A percentile compares a stretch with the other conserved stretches of the same genome.
Conservation (phyloP, 2,113 vertebrate genomes). For the Plotosus lineatus region DNA sequence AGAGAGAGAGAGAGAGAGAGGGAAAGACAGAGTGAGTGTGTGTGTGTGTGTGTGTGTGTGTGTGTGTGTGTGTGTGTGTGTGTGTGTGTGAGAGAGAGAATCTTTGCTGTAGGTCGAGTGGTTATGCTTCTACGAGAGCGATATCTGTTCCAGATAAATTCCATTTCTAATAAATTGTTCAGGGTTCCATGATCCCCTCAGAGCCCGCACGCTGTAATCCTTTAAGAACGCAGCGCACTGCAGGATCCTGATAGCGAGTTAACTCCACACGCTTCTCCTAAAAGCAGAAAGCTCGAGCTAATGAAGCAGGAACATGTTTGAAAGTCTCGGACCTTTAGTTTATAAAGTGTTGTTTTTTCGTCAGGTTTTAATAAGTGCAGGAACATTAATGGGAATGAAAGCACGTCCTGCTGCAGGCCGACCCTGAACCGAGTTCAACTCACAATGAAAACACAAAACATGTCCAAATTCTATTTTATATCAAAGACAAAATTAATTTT, state of each 20-base stretch:
- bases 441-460: no score
- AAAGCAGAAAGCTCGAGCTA: slow-evolving; percentile 6
- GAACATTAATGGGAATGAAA: neutral
- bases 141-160: slow-evolving; percentile 16
- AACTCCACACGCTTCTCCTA: slow-evolving; percentile 10
- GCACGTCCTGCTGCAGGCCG: slow-evolving; percentile 1
- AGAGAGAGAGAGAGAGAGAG: no score
- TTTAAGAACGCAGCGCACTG: slow-evolving; percentile 25
- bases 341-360: slow-evolving; percentile 15
- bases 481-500: no score
- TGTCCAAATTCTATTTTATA: neutral
- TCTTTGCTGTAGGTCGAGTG: slow-evolving; percentile 3
- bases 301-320: slow-evolving; percentile 7
- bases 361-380: neutral
- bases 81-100: slow-evolving; percentile 4
- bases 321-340: neutral
- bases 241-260: slow-evolving; percentile 16
- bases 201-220: slow-evolving; percentile 10
- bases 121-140: neutral
- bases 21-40: neutral
- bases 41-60: neutral
- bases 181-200: slow-evolving; percentile 14
- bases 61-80: slow-evolving; percentile 19
- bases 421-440: no score
- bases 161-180: slow-evolving; percentile 8